phyloP scores from a whole-genome alignment of 2,888 invertebrate genomes.

The Eristalis tenax region DNA sequence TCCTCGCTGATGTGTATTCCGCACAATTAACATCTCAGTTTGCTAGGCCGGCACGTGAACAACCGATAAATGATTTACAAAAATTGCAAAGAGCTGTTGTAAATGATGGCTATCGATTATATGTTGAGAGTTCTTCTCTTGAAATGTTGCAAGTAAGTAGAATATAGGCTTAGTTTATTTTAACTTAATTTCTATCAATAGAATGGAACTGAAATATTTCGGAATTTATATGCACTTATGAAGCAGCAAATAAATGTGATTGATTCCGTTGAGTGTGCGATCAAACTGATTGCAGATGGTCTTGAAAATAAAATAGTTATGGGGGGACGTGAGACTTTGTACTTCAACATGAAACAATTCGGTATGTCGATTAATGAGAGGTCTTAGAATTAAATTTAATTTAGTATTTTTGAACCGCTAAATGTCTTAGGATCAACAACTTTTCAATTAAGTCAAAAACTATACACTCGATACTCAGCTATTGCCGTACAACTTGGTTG shows the following conservation, averaged over 20 bases:
- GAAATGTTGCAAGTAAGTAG: conserved; percentile 85
- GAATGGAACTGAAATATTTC: conserved; percentile 90
- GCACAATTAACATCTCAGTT: conserved; percentile 89
- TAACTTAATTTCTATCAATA: conserved; percentile 74
- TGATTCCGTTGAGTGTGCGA: conserved; percentile 87
- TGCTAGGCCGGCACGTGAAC: conserved; percentile 87
- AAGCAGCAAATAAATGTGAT: conserved; percentile 83
- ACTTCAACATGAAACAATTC: conserved; percentile 88
- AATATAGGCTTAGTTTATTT: not conserved
- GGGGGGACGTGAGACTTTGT: conserved; percentile 88
- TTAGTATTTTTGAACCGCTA: not conserved
- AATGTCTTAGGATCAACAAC: conserved; percentile 75
- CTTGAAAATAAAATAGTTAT: conserved; percentile 85
- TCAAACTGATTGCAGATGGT: conserved; percentile 85
- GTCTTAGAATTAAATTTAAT: not conserved
- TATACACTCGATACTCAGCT: conserved; percentile 89
- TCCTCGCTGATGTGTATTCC: conserved; percentile 90
- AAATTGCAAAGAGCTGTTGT: conserved; percentile 87
- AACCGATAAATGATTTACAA: conserved; percentile 85
- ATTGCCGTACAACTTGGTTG: conserved; percentile 90
- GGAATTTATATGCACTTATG: conserved; percentile 87
- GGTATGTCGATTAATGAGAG: conserved; percentile 80
- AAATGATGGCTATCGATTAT: conserved; percentile 85
- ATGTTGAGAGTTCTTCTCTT: conserved; percentile 88
- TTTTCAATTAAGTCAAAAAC: conserved; percentile 88